Evolutionary conservation across 2,797 vertebrate species (phyloP), one percentile per base, ranked within the genome.

Genomic region (Pseudocheirus occidentalis): DNA sequence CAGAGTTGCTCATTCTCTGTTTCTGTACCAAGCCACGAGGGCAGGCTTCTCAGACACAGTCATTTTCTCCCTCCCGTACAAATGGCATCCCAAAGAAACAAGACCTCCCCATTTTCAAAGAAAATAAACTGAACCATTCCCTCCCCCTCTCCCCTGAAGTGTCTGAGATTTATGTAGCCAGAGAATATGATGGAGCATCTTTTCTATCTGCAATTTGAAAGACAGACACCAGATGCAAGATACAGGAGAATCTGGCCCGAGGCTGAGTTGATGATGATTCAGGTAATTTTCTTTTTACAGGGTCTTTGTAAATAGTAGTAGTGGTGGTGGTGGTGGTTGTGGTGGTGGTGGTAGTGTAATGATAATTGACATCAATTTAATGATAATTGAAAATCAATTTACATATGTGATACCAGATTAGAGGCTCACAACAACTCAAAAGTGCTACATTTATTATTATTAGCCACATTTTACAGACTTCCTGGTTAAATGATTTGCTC

Each of bases 1-100:
- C 24, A 96, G 4, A 2, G 66, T 90, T 87, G 40, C 10, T 95
- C 62, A 18, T 97, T 96, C 92, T 96, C 90, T 93, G 58, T 59
- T 92, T 55, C 90, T 62, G 62, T 93, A 58, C 40, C 89, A 91
- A 90, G 90, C 53, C 50, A 34, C 3, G 40, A 92, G 92, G 58
- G 53, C 95, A 81, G 40, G 21, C 21, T 81, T 81, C 73, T 95
- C 58, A 89, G 58, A 91, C 57, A 29, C 55, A 14, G 34, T 81
- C 58, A 57, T 92, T 91, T 81, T 81, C 40, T 87, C 24, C 34
- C 55, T 50, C 57, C 40, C 94, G 50, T 4, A 0, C 46, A 57
- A 96, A 91, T 92, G 94, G 55, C 24, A 50, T 50, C 73, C 40
- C 73, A 87, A 50, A 50, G 40, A 87, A 87, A 87, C 56, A 92